Conservation (phyloP, 1,140 invertebrate species). For the Leptoteleia sp. region DNA sequence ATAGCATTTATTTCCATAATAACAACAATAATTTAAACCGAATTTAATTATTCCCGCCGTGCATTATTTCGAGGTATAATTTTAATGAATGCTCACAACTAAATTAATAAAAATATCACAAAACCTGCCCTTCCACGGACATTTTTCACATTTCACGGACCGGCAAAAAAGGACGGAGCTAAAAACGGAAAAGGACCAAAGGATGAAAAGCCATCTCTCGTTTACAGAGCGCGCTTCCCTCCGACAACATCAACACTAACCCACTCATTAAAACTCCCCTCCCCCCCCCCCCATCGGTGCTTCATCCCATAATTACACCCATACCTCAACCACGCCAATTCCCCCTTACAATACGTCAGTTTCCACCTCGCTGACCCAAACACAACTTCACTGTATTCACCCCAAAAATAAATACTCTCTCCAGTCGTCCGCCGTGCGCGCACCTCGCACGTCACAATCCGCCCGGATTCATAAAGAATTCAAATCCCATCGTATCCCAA, state of each 20-base stretch:
- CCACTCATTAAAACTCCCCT: slow-evolving; percentile 29
- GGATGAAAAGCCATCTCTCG: neutral
- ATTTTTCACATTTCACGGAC: too few species aligned
- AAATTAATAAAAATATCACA: too few species aligned
- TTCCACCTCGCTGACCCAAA: slow-evolving; percentile 40
- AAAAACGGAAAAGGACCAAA: too few species aligned
- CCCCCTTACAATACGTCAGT: slow-evolving; percentile 23
- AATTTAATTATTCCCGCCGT: too few species aligned
- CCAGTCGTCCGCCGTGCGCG: neutral
- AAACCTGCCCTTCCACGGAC: too few species aligned
- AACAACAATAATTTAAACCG: too few species aligned
- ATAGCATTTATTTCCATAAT: too few species aligned
- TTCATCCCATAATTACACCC: slow-evolving; percentile 28
- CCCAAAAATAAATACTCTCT: slow-evolving; percentile 31
- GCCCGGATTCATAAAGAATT: slow-evolving; percentile 33
- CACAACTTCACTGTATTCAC: slow-evolving; percentile 10
- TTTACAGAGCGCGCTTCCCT: neutral
- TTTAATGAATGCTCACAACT: too few species aligned
- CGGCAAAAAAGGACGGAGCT: too few species aligned
- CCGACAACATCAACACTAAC: slow-evolving; percentile 3
- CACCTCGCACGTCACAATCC: slow-evolving; percentile 3
- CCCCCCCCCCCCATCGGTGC: neutral
- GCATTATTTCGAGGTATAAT: too few species aligned
- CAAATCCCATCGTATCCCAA: slow-evolving; percentile 27
- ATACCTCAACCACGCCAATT: slow-evolving; percentile 7